phyloP scores from a whole-genome alignment of 2,797 vertebrate species.

The Trichosurus vulpecula region DNA sequence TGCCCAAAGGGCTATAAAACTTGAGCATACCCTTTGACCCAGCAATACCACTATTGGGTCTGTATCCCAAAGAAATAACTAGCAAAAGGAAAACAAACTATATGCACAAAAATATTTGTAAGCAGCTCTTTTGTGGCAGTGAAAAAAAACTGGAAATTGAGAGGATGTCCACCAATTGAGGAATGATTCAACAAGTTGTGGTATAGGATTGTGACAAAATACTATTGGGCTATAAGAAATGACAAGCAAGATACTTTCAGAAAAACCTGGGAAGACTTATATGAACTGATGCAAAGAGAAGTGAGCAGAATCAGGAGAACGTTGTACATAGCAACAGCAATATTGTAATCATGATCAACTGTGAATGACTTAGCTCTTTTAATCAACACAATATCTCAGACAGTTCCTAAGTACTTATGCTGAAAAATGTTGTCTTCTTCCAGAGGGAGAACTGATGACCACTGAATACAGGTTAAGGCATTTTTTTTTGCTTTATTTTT shows the following conservation, averaged over 20 bases:
- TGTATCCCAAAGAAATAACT: background rate
- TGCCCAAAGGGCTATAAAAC: background rate
- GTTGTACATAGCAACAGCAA: background rate
- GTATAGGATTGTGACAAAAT: background rate
- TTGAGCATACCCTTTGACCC: background rate
- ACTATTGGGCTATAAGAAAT: background rate
- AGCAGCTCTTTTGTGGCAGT: background rate
- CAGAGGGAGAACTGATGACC: background rate
- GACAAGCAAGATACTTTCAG: background rate
- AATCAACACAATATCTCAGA: background rate
- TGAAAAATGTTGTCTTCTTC: background rate
- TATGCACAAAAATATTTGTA: background rate
- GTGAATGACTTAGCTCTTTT: background rate
- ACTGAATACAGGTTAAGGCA: background rate
- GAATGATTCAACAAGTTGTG: background rate
- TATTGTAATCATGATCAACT: background rate
- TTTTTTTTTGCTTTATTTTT: background rate
- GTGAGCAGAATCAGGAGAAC: background rate
- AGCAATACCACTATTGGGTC: background rate
- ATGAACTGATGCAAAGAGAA: background rate
- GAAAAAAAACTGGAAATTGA: background rate
- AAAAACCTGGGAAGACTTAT: background rate
- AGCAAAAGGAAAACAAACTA: background rate
- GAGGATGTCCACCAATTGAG: background rate
- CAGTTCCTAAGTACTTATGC: background rate